A percentile compares a stretch with the other conserved stretches of the same genome.
phyloP scores from a whole-genome alignment of 2,113 vertebrate species.

The Misgurnus anguillicaudatus region DNA sequence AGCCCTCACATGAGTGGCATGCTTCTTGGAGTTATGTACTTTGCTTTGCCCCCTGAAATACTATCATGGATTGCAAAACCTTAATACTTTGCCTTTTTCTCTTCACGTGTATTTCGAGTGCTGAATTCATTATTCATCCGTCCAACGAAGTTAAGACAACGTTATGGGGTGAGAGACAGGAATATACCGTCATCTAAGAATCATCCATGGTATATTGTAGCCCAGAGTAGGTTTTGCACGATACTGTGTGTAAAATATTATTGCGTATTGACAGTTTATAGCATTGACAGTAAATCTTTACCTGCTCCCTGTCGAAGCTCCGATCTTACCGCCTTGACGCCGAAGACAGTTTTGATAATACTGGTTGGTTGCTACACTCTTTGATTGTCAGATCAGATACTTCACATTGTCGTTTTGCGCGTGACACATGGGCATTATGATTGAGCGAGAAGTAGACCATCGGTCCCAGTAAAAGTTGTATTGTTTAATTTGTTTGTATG shows the following conservation, averaged over 20 bases:
- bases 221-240: background rate
- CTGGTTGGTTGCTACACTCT: background rate
- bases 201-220: slow-evolving; percentile 16
- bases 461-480: background rate
- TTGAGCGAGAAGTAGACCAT: background rate
- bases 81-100: slow-evolving; percentile 71
- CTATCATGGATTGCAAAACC: slow-evolving; percentile 88
- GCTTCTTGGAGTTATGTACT: slow-evolving; percentile 91
- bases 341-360: background rate
- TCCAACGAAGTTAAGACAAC: slow-evolving; percentile 89
- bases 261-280: background rate
- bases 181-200: background rate
- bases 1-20: slow-evolving; percentile 85
- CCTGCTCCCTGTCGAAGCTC: background rate
- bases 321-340: background rate
- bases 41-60: slow-evolving; percentile 81
- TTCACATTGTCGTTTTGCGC: background rate
- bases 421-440: background rate
- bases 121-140: slow-evolving; percentile 76
- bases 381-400: background rate
- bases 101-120: slow-evolving; percentile 69
- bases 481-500: background rate
- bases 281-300: background rate
- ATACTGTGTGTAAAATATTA: background rate
- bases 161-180: slow-evolving; percentile 23